Evolutionary conservation across 1,140 invertebrate species (phyloP), one percentile per base, ranked within the genome.

Genomic region (Drosophila sp.): DNA sequence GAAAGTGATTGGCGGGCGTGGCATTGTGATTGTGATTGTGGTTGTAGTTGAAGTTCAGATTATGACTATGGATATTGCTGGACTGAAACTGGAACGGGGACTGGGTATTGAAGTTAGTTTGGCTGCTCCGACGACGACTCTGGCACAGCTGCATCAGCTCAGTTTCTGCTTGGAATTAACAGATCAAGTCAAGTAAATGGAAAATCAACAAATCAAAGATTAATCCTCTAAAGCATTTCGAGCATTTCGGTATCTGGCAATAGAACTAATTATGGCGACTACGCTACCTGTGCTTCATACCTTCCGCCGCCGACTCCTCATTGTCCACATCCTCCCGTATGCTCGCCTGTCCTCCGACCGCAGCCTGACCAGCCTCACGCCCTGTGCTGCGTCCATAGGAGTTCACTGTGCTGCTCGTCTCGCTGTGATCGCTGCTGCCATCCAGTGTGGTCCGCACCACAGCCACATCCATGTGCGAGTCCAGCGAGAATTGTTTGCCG

Each of bases 381-480:
- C 34, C 29, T 0, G 29, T 0, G 29, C 4, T 43, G 8, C 14
- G 27, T 2, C 34, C 46, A 21, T 50, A 48, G 2, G 25, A 13
- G n/a, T 34, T 29, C n/a, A 34, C 59, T 4, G 50, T 63, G 4
- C 56, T 56, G 25, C 48, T 59, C 7, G 56, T 51, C 0, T 25
- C 14, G 8, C 40, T 43, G 2, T 41, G 18, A 2, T 11, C 43
- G 8, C 48, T 64, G 18, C 45, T 70, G 8, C 74, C 74, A 14
- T 91, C 86, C 16, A 81, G 51, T 0, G 74, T 81, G 14, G 77
- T 90, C 46, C 90, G 80, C 50, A 89, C 80, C 43, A 91, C 82
- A n/a, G 97, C 96, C 65, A 98, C 94, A 92, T 98, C 97, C 94
- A 98, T 96, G 80, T 96, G 95, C 0, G 97, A 98, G 93, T 98